These are phyloP conservation scores for Nyctereutes procyonoides DNA, from an alignment of 2,113 vertebrate genomes.

Conservation along the genomic window DNA sequence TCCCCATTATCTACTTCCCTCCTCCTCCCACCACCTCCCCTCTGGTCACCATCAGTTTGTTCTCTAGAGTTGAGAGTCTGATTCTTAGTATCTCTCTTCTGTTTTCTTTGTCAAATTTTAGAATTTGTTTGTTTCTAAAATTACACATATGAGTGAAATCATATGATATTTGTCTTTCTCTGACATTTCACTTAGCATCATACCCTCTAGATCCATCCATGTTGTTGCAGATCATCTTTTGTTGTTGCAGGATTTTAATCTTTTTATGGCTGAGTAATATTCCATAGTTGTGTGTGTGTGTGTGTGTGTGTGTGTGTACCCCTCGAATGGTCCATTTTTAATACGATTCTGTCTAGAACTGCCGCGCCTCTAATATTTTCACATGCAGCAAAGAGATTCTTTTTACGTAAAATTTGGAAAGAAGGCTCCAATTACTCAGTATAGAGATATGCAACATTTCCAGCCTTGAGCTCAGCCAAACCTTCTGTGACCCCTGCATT, in stretches of 20 bases:
- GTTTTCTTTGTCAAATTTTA: neutral
- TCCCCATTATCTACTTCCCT: neutral
- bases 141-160: neutral
- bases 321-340: neutral
- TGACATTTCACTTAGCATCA: neutral
- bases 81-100: neutral
- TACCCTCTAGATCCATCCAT: neutral
- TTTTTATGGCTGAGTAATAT: neutral
- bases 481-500: neutral
- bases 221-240: neutral
- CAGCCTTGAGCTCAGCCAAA: no score
- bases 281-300: neutral
- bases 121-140: neutral
- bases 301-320: neutral
- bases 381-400: neutral
- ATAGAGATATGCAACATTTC: neutral
- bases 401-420: neutral
- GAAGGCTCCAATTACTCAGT: neutral
- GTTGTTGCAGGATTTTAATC: neutral
- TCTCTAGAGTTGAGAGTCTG: neutral
- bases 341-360: neutral
- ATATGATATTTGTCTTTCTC: neutral
- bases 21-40: neutral
- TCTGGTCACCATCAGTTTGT: neutral
- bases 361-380: neutral